Evolutionary conservation across 2,113 vertebrate genomes (phyloP).

Genomic region (Casuarius casuarius): DNA sequence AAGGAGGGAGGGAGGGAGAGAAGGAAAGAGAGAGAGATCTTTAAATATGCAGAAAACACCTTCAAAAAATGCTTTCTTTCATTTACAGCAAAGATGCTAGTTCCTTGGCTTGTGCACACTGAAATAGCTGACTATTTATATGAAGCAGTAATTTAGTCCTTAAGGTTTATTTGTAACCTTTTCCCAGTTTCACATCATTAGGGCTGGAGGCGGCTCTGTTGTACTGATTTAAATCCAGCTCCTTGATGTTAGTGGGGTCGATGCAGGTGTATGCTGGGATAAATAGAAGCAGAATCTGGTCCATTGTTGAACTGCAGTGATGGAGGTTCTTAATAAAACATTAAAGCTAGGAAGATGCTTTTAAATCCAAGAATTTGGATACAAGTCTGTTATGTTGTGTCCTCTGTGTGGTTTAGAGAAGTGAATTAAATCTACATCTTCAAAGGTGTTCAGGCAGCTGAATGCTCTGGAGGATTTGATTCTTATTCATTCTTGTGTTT

Average conservation of each 20-base stretch:
- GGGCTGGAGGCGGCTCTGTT: background rate
- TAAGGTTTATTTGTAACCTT: background rate
- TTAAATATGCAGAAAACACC: background rate
- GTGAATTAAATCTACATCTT: background rate
- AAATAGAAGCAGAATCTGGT: background rate
- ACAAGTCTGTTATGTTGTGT: background rate
- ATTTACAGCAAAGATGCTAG: background rate
- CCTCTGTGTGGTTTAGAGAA: background rate
- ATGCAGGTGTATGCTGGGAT: background rate
- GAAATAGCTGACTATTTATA: background rate
- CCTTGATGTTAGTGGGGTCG: accelerated
- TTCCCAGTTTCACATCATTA: background rate
- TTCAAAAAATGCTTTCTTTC: background rate
- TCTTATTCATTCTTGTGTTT: background rate
- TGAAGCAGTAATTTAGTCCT: background rate
- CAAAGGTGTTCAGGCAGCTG: background rate
- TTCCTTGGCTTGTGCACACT: background rate
- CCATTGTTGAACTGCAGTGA: background rate
- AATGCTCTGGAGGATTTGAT: background rate
- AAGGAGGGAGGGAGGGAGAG: too few species aligned
- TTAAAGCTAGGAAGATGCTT: background rate
- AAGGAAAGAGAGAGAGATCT: background rate
- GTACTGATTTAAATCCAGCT: background rate
- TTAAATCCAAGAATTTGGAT: background rate
- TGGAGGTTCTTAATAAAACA: background rate